phyloP scores from a whole-genome alignment of 2,888 invertebrate species.

The Lepas anatifera region DNA sequence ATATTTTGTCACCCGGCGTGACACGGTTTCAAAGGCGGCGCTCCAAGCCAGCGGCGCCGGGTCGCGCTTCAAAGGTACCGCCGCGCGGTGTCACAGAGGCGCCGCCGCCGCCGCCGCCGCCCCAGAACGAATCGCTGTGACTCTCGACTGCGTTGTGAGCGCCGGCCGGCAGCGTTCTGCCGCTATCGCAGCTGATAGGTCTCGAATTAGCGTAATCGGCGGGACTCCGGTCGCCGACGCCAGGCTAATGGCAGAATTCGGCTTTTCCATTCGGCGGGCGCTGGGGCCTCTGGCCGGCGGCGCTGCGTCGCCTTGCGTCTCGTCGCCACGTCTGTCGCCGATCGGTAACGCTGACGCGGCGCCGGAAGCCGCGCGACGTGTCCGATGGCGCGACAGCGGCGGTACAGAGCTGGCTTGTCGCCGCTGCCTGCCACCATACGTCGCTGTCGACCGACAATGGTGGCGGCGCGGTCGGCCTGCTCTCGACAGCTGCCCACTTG shows the following conservation, averaged over 20 bases:
- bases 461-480: not conserved
- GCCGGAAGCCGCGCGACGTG: not conserved
- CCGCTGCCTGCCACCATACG: not conserved
- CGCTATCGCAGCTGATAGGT: not conserved
- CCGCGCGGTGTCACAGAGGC: not conserved
- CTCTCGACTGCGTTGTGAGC: too few relatives aligned
- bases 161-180: too few relatives aligned
- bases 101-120: not conserved
- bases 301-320: too few relatives aligned
- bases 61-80: too few relatives aligned
- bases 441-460: constrained; percentile 10
- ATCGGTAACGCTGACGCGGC: not conserved
- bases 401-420: not conserved
- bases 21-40: not conserved
- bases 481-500: not conserved
- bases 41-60: too few relatives aligned
- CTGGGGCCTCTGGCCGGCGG: not conserved
- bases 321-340: too few relatives aligned
- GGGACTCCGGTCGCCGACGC: too few relatives aligned
- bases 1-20: not conserved
- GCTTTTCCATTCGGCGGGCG: not conserved
- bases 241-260: not conserved
- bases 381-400: not conserved
- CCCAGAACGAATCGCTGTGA: not conserved
- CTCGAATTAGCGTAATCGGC: constrained; percentile 1